Percentiles rank a stretch among this genome's conserved stretches.
These are phyloP conservation scores for Rhaphigaster nebulosa DNA, from an alignment of 2,888 invertebrate species.

Conservation along the genomic window DNA sequence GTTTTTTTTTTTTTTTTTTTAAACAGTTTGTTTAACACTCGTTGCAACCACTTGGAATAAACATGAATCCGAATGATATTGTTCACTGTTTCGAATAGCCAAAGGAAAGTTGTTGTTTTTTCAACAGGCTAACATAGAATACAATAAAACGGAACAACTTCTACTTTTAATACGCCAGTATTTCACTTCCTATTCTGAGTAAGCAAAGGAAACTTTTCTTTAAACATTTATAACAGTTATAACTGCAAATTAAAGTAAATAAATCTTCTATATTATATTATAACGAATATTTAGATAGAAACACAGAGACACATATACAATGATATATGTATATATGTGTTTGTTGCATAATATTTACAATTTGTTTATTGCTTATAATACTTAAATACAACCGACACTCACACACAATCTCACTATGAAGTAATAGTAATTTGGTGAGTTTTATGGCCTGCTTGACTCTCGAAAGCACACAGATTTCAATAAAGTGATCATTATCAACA, in stretches of 20 bases:
- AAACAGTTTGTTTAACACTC: neutral
- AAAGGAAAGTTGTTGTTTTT: neutral
- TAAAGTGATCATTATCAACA: conserved; percentile 18
- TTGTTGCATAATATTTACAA: conserved; percentile 36
- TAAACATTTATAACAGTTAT: conserved; percentile 28
- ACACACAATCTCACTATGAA: conserved; percentile 45
- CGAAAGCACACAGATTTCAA: neutral
- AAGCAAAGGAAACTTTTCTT: conserved; percentile 49
- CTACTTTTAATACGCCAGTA: neutral
- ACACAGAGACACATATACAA: conserved; percentile 27
- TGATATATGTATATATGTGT: conserved; percentile 14
- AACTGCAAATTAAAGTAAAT: conserved; percentile 43
- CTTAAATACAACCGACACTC: conserved; percentile 41
- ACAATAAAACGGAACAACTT: conserved; percentile 42
- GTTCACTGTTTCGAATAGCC: conserved; percentile 9
- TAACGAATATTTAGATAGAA: conserved; percentile 31
- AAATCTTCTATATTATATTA: conserved; percentile 29
- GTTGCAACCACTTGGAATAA: conserved; percentile 1
- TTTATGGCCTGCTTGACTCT: neutral
- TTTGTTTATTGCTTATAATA: conserved; percentile 43
- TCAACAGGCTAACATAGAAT: neutral
- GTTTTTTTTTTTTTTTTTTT: neutral
- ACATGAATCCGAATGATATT: neutral
- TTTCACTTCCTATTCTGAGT: conserved; percentile 39
- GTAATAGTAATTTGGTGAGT: conserved; percentile 21